Conservation (phyloP, 2,797 vertebrate species). For the Catostomus latipinnis region DNA sequence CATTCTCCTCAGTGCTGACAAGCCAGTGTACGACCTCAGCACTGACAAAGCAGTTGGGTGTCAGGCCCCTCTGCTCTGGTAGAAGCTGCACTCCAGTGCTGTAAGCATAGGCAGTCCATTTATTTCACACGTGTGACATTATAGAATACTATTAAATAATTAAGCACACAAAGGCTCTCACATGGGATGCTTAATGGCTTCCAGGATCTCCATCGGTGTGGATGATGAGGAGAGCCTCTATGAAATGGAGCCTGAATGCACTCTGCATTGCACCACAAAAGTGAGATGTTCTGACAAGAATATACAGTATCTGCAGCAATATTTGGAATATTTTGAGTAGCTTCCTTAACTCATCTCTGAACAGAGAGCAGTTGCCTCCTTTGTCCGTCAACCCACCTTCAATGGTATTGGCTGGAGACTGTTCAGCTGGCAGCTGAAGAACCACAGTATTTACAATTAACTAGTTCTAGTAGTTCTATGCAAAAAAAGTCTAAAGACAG, state of each 20-base stretch:
- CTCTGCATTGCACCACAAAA: constrained; percentile 67
- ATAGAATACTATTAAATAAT: constrained; percentile 32
- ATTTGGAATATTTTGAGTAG: not conserved
- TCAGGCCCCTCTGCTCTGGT: constrained; percentile 93
- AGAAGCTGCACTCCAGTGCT: constrained; percentile 96
- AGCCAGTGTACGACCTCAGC: constrained; percentile 97
- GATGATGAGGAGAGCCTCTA: constrained; percentile 86
- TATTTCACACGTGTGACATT: constrained; percentile 20
- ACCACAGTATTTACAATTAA: not conserved
- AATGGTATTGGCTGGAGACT: constrained; percentile 48
- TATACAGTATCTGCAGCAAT: not conserved
- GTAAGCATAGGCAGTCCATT: constrained; percentile 43
- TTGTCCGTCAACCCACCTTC: constrained; percentile 72
- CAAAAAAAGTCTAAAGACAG: constrained; percentile 7
- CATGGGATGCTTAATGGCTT: constrained; percentile 96
- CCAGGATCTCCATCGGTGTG: constrained; percentile 89
- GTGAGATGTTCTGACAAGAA: not conserved
- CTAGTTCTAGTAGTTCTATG: not conserved
- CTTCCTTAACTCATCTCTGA: constrained; percentile 71
- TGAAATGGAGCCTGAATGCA: constrained; percentile 72
- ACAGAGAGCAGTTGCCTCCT: constrained; percentile 48
- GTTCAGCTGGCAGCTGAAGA: constrained; percentile 69
- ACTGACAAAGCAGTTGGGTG: constrained; percentile 91
- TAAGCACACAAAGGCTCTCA: constrained; percentile 72
- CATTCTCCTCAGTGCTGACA: constrained; percentile 88